Base-by-base conservation (phyloP, 1,140 invertebrate genomes). In the Globodera rostochiensis region DNA sequence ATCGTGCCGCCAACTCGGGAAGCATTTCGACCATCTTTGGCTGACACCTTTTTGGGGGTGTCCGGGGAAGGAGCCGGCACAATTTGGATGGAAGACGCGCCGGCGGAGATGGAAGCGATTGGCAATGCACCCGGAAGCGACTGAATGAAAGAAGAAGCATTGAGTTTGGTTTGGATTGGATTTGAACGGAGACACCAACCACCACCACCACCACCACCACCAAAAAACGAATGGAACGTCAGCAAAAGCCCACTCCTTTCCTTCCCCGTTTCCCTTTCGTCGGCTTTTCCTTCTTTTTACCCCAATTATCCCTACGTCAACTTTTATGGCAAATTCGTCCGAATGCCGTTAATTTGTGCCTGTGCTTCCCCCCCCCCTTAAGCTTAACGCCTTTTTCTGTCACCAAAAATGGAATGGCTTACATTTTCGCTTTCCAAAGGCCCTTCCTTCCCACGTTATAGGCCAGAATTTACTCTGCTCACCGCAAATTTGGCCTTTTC, bases 1-100 rank as follows among this genome's bases (percentile, higher is more conserved):
- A 70, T 15, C n/a, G 36, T n/a, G 69, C 25, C n/a, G 36, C 46
- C 69, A 21, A n/a, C 11, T 3, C 69, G 69, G 15, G 36, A 47
- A 36, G 36, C 19, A 47, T 11, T 71, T 71, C 69, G 25, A 64
- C 57, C 57, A 64, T 64, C 57, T 15, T 64, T 64, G 15, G 5
- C 57, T 1, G 57, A 15, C 57, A 13, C 19, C 7, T 47, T 36
- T 15, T 25, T 71, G 69, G 25, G 21, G 25, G 6, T 47, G 69
- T 47, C 69, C 13, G 25, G 13, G n/a, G 25, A 36, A 9, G 69
- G 7, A 47, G 25, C 36, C 36, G 69, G 69, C 69, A 71, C 21
- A 47, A 71, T 71, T 47, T 71, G 69, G 6, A 71, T 71, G 69
- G 69, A 36, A 4, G 69, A 71, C 69, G 69, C n/a, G 36, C 69